Evolutionary conservation across 2,797 vertebrate species (phyloP).

Genomic region (Anomalospiza imberbis): DNA sequence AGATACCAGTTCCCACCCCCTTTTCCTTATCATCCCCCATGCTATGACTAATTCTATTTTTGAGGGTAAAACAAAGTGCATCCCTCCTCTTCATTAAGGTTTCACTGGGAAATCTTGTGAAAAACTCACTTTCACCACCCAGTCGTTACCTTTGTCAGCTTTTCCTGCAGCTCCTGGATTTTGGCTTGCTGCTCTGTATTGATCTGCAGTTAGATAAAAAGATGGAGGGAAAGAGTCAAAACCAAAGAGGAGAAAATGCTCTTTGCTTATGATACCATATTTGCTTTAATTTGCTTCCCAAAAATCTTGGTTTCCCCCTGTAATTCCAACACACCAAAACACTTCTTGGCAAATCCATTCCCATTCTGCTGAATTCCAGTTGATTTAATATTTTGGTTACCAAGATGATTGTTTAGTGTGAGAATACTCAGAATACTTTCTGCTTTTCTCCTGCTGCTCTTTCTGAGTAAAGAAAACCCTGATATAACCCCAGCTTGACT

Average conservation of each 20-base stretch:
- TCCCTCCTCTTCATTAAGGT: slow-evolving; percentile 21
- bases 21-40: slow-evolving; percentile 31
- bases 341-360: background rate
- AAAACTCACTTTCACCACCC: background rate
- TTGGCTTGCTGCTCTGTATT: slow-evolving; percentile 91
- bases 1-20: slow-evolving; percentile 36
- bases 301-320: background rate
- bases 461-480: background rate
- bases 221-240: background rate
- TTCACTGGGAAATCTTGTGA: background rate
- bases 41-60: slow-evolving; percentile 64
- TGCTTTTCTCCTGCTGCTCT: background rate
- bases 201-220: slow-evolving; percentile 75
- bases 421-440: background rate
- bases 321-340: background rate
- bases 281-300: background rate
- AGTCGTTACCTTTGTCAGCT: slow-evolving; percentile 87
- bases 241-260: background rate
- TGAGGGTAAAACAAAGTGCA: slow-evolving; percentile 41
- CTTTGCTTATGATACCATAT: background rate
- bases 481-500: background rate
- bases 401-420: background rate
- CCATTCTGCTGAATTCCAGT: background rate
- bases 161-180: slow-evolving; percentile 95
- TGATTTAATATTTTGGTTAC: background rate